Percentiles rank a stretch among this genome's conserved stretches.
Evolutionary conservation across 2,888 invertebrate genomes (phyloP).

Genomic region (Rotaria socialis): DNA sequence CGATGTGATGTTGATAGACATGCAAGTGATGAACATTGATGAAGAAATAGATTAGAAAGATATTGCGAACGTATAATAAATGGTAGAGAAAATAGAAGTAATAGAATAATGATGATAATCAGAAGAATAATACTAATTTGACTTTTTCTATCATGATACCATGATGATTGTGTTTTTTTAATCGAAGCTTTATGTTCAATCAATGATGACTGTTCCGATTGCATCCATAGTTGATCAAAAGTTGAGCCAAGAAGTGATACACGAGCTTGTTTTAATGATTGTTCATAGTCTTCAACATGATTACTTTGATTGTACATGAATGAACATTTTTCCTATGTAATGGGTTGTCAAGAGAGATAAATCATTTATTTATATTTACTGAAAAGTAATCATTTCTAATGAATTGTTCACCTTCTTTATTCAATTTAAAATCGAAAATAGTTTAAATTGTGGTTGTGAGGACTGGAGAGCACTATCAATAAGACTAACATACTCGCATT

Average conservation of each 20-base stretch:
- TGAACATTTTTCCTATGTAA: neutral
- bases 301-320: neutral
- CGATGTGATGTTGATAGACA: constrained; percentile 51
- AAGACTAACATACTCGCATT: too few species aligned
- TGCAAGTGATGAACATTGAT: constrained; percentile 48
- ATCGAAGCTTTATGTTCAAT: neutral
- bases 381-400: too few species aligned
- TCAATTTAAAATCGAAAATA: too few species aligned
- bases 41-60: neutral
- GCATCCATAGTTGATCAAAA: neutral
- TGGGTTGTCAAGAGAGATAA: neutral
- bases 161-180: neutral
- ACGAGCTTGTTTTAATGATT: neutral
- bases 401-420: too few species aligned
- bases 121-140: neutral
- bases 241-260: neutral
- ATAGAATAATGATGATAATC: neutral
- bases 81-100: neutral
- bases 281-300: neutral
- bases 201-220: neutral
- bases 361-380: too few species aligned
- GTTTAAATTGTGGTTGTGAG: too few species aligned
- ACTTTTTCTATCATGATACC: neutral
- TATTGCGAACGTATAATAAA: neutral
- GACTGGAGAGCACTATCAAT: too few species aligned